Base-by-base conservation (phyloP, 2,888 invertebrate species). In the Auanema sp. region DNA sequence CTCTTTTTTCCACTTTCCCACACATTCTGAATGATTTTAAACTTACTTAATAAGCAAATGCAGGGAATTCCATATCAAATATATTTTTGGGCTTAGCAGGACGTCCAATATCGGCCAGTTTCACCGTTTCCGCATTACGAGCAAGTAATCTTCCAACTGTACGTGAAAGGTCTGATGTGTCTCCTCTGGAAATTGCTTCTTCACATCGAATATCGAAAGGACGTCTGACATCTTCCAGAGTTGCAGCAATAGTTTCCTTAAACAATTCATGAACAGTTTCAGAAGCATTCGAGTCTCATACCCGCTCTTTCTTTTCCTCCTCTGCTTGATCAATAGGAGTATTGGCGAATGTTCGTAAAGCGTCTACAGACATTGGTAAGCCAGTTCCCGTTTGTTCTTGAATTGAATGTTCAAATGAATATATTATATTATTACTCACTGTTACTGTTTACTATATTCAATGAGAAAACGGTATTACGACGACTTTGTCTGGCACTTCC, bases 41-140 rank as follows among this genome's bases (percentile, higher is more conserved):
- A 50, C 23, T 25, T 16, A 25, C 52, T 40, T 58, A 58, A 18
- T 33, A 65, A 6, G 51, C 65, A 43, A 60, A 77, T 3, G 72
- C 51, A 2, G 80, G 80, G 40, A 80, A 71, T 44, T 79, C 74
- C n/a, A 80, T 72, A 47, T 78, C 77, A 56, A 78, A 80, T 23
- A 78, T 69, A 62, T 76, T 76, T 56, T 78, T 76, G 23, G 75
- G 71, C 54, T 74, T 67, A 10, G 73, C 64, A 14, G 74, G 66
- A 53, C 76, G 66, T 23, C 78, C 78, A 55, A 77, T 71, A 54
- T 78, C 77, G 49, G 72, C 68, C 52, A 80, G 71, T 62, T 71
- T 68, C 24, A 74, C 70, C 43, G 71, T 75, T 54, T 80, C 79
- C 23, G 72, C 71, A 64, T 80, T 78, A 23, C 78, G 69, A 43